phyloP scores from a whole-genome alignment of 1,140 invertebrate species.

The Hyphantria cunea region DNA sequence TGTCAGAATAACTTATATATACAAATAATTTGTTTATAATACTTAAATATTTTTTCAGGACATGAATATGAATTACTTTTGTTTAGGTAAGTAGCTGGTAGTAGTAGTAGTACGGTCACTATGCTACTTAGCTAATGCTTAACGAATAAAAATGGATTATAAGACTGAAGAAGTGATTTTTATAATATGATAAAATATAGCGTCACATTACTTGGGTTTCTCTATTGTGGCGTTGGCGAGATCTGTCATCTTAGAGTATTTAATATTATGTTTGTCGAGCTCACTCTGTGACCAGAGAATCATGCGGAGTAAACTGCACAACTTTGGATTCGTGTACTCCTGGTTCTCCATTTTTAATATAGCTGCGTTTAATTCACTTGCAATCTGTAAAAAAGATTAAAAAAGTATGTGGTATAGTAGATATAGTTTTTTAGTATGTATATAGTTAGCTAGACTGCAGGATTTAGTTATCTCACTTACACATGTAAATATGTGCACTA shows the following conservation, averaged over 20 bases:
- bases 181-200: slow-evolving; percentile 21
- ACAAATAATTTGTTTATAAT: too few relatives aligned
- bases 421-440: too few relatives aligned
- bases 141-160: slow-evolving; percentile 24
- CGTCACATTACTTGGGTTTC: slow-evolving; percentile 84
- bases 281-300: slow-evolving; percentile 98
- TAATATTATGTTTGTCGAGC: slow-evolving; percentile 95
- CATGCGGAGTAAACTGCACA: slow-evolving; percentile 95
- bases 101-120: too few relatives aligned
- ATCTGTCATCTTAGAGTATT: slow-evolving; percentile 96
- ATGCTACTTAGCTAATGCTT: too few relatives aligned
- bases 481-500: too few relatives aligned
- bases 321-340: slow-evolving; percentile 93
- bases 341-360: slow-evolving; percentile 96
- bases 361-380: slow-evolving; percentile 97
- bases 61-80: too few relatives aligned
- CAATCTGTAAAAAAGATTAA: slow-evolving; percentile 85
- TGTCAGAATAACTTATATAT: too few relatives aligned
- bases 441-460: too few relatives aligned
- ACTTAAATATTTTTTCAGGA: too few relatives aligned
- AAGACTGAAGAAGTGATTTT: slow-evolving; percentile 20
- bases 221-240: slow-evolving; percentile 91
- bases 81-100: too few relatives aligned
- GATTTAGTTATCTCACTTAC: too few relatives aligned
- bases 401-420: too few relatives aligned